These are phyloP conservation scores for Parnassius mnemosyne DNA, from an alignment of 2,888 invertebrate species.

Conservation along the genomic window DNA sequence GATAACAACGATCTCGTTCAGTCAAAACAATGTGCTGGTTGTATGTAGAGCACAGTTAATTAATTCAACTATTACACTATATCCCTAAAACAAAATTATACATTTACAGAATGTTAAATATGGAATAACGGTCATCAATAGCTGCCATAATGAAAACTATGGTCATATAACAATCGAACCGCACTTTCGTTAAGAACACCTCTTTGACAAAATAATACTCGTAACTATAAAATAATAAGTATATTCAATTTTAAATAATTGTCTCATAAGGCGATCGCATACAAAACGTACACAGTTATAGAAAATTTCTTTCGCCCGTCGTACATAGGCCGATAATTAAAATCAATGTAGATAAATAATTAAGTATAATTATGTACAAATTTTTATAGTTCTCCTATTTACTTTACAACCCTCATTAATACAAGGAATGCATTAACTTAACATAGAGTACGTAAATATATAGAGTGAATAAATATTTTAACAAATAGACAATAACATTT, in stretches of 20 bases:
- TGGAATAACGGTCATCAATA: constrained; percentile 42
- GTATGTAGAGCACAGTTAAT: constrained; percentile 26
- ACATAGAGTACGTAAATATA: constrained; percentile 51
- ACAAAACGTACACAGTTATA: constrained; percentile 1
- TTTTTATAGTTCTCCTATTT: constrained; percentile 56
- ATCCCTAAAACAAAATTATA: constrained; percentile 34
- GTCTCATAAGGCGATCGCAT: constrained; percentile 38
- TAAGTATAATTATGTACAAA: constrained; percentile 64
- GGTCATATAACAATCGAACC: constrained; percentile 39
- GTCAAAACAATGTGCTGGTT: constrained; percentile 55
- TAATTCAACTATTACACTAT: constrained; percentile 31
- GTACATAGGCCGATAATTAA: constrained; percentile 67
- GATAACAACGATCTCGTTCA: constrained; percentile 48
- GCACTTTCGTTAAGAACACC: constrained; percentile 36
- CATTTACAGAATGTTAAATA: constrained; percentile 28
- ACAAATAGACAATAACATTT: constrained; percentile 65
- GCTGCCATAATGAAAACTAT: constrained; percentile 68
- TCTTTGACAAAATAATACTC: constrained; percentile 7
- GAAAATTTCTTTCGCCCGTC: constrained; percentile 3
- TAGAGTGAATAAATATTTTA: constrained; percentile 63
- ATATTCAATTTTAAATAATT: neutral
- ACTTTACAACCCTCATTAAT: constrained; percentile 65
- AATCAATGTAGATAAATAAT: constrained; percentile 55
- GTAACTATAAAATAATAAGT: too few species aligned
- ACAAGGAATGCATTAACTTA: constrained; percentile 68